Percentiles rank a stretch among this genome's conserved stretches.
phyloP scores from a whole-genome alignment of 2,888 invertebrate genomes.

The Philonicus albiceps region DNA sequence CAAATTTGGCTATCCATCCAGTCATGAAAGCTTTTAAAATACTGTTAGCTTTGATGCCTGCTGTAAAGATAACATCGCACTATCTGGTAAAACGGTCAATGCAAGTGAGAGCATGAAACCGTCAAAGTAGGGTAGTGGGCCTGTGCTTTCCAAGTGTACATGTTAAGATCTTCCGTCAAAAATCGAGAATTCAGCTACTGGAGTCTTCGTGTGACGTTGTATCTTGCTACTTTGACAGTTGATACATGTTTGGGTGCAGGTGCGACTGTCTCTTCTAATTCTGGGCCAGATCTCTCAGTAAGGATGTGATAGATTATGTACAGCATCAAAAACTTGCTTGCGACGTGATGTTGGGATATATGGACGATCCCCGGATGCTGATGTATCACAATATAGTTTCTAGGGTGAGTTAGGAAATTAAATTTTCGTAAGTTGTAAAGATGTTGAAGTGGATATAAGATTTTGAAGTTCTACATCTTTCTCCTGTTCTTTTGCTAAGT shows the following conservation, averaged over 20 bases:
- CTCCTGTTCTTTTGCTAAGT: background rate
- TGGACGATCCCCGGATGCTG: background rate
- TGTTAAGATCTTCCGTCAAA: background rate
- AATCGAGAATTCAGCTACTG: background rate
- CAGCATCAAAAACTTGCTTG: background rate
- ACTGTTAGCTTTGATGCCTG: background rate
- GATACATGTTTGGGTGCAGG: background rate
- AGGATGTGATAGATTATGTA: background rate
- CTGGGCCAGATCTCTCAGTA: background rate
- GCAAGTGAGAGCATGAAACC: background rate
- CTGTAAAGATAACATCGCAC: background rate
- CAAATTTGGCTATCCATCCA: background rate
- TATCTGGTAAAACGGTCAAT: too few species aligned
- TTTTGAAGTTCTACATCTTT: background rate
- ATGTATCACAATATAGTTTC: background rate
- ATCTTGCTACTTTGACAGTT: background rate
- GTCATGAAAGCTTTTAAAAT: background rate
- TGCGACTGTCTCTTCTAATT: background rate
- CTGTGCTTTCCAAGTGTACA: background rate
- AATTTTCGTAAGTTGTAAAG: background rate
- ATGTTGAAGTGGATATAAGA: background rate
- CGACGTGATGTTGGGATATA: background rate
- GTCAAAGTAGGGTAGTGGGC: background rate
- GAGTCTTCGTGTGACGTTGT: too few species aligned
- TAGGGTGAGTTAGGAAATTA: background rate